Evolutionary conservation across 92 coral and sea anemone genomes (phyloP).

Genomic region (Heliopora coerulea): DNA sequence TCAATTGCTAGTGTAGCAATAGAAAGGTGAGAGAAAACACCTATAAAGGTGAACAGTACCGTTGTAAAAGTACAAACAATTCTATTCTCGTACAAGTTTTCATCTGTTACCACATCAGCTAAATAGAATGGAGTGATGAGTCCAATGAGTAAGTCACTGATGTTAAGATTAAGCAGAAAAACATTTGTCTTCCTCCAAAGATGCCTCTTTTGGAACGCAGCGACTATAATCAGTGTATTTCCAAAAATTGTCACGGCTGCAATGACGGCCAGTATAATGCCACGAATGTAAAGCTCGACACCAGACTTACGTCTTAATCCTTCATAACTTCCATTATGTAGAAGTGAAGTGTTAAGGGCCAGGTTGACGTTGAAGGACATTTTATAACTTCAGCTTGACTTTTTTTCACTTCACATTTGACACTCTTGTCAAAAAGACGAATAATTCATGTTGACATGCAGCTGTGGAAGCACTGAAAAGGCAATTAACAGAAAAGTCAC

Average conservation of each 20-base stretch:
- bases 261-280: not conserved
- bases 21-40: not conserved
- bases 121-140: slow-evolving; percentile 1
- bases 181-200: not conserved
- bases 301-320: not conserved
- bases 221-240: not conserved
- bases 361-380: too few species aligned
- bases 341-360: too few species aligned
- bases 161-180: slow-evolving; percentile 3
- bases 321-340: too few species aligned
- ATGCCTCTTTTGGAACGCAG: not conserved
- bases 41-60: not conserved
- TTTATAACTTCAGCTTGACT: too few species aligned
- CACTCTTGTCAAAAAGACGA: too few species aligned
- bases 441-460: too few species aligned
- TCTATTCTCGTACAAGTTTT: not conserved
- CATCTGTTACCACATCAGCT: not conserved
- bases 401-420: too few species aligned
- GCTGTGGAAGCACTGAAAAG: too few species aligned
- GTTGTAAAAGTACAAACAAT: not conserved
- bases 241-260: not conserved
- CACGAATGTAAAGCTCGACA: slow-evolving; percentile 1
- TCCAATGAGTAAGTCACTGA: slow-evolving; percentile 10
- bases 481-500: too few species aligned
- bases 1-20: slow-evolving; percentile 8